Conservation (phyloP, 2,888 invertebrate species). For the Agrilus cyanescens region DNA sequence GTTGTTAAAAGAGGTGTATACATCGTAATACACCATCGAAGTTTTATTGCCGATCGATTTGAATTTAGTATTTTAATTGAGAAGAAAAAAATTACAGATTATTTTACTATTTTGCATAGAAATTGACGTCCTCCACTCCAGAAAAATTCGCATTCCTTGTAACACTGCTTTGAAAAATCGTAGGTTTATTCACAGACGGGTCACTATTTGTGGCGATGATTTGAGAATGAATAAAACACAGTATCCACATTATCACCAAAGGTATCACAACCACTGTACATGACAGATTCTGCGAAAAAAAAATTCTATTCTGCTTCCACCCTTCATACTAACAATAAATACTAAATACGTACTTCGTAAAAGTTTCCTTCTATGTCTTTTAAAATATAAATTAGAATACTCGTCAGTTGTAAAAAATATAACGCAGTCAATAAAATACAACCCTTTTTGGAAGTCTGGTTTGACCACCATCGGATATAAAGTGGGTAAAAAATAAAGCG, state of each 20-base stretch:
- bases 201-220: conserved; percentile 46
- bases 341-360: conserved; percentile 20
- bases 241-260: conserved; percentile 55
- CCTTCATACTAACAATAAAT: background rate
- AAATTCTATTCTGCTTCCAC: background rate
- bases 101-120: too few species aligned
- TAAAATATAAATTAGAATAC: conserved; percentile 34
- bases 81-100: too few species aligned
- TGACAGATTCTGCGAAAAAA: conserved; percentile 39
- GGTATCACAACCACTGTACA: conserved; percentile 63
- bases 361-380: conserved; percentile 24
- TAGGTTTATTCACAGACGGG: conserved; percentile 3
- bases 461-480: conserved; percentile 80
- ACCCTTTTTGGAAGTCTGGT: conserved; percentile 71
- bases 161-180: too few species aligned
- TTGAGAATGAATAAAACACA: conserved; percentile 70
- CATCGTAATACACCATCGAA: too few species aligned
- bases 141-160: too few species aligned
- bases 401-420: conserved; percentile 44
- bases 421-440: conserved; percentile 64
- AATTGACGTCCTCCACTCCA: too few species aligned
- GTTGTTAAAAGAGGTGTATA: too few species aligned
- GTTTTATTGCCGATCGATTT: too few species aligned
- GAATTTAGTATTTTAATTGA: too few species aligned
- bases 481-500: conserved; percentile 75